Percentiles rank a stretch among this genome's conserved stretches.
phyloP scores from a whole-genome alignment of 2,888 invertebrate species.

The Teleiodes luculella region DNA sequence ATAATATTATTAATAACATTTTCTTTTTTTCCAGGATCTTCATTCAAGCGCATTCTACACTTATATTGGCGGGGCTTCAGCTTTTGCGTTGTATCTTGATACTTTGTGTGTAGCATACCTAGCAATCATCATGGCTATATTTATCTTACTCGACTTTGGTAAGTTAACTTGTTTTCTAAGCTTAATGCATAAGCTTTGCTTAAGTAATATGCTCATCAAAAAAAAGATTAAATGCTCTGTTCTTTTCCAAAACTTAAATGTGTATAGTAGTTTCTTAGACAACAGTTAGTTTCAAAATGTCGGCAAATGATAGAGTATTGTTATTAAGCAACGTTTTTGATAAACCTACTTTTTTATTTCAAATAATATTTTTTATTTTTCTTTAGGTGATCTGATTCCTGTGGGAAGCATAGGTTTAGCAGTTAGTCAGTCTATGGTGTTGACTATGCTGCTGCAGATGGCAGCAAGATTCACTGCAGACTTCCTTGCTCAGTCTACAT shows the following conservation, averaged over 20 bases:
- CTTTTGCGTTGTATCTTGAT: slow-evolving; percentile 88
- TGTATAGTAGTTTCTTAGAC: too few relatives aligned
- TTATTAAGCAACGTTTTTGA: too few relatives aligned
- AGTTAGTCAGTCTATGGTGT: slow-evolving; percentile 80
- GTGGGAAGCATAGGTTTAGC: slow-evolving; percentile 82
- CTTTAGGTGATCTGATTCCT: slow-evolving; percentile 41
- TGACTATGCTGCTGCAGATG: slow-evolving; percentile 83
- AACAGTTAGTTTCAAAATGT: too few relatives aligned
- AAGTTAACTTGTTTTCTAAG: too few relatives aligned
- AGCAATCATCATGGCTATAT: slow-evolving; percentile 80
- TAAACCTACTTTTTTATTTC: too few relatives aligned
- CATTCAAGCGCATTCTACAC: slow-evolving; percentile 85
- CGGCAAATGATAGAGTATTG: too few relatives aligned
- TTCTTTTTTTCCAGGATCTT: slow-evolving; percentile 67
- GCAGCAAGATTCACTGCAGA: slow-evolving; percentile 91
- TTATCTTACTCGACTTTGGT: slow-evolving; percentile 80
- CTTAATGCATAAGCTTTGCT: too few relatives aligned
- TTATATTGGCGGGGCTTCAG: slow-evolving; percentile 80
- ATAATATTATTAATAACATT: too few relatives aligned
- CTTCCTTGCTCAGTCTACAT: slow-evolving; percentile 73
- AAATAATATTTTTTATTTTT: too few relatives aligned
- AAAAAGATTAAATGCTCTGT: too few relatives aligned
- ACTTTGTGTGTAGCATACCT: slow-evolving; percentile 83
- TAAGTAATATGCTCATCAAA: too few relatives aligned
- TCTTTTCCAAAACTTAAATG: too few relatives aligned